Conservation (phyloP, 2,797 vertebrate species). For the Thaleichthys pacificus region DNA sequence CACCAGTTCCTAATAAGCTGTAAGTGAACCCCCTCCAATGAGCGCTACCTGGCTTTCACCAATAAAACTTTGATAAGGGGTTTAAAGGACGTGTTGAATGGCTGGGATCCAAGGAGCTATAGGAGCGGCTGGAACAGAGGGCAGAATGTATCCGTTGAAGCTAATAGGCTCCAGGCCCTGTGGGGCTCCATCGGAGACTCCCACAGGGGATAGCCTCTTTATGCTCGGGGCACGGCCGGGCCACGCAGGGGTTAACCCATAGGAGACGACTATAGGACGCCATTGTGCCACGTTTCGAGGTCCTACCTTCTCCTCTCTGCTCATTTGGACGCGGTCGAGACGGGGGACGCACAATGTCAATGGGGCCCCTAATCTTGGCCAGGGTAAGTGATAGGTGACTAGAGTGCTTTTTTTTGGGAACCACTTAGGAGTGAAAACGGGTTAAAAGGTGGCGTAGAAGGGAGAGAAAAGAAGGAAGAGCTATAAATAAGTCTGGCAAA, state of each 20-base stretch:
- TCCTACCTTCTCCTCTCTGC: constrained; percentile 45
- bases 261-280: constrained; percentile 60
- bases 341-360: constrained; percentile 56
- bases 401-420: constrained; percentile 57
- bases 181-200: constrained; percentile 67
- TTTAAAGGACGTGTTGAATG: constrained; percentile 47
- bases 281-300: constrained; percentile 61
- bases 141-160: constrained; percentile 59
- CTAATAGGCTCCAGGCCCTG: constrained; percentile 58
- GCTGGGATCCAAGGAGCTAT: constrained; percentile 48
- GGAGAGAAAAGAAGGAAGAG: not conserved
- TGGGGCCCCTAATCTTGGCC: constrained; percentile 53
- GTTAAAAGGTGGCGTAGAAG: constrained; percentile 41
- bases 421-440: constrained; percentile 62
- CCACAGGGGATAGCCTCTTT: constrained; percentile 66
- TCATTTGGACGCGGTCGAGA: constrained; percentile 45
- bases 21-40: too few relatives aligned
- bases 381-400: constrained; percentile 68
- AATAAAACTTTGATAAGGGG: constrained; percentile 62
- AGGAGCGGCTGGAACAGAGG: constrained; percentile 40
- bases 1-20: too few relatives aligned
- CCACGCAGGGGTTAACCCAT: constrained; percentile 68
- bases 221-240: constrained; percentile 61
- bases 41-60: not conserved
- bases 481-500: not conserved